These are phyloP conservation scores for Dufourea novaeangliae DNA, from an alignment of 1,140 invertebrate genomes.

Conservation along the genomic window DNA sequence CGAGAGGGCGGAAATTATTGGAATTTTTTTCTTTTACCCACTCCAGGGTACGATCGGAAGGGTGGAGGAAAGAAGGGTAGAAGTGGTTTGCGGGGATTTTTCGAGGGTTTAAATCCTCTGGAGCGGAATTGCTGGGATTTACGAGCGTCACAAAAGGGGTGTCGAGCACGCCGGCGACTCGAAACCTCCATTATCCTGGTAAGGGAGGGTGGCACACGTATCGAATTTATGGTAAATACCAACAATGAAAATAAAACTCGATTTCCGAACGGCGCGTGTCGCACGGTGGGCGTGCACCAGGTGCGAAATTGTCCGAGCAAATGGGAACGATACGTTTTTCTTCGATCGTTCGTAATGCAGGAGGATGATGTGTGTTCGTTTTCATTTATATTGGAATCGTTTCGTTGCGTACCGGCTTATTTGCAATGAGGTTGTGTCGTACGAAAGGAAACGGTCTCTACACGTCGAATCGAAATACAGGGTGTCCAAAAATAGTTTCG, in stretches of 20 bases:
- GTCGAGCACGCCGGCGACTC: neutral
- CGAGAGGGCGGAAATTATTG: neutral
- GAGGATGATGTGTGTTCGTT: too few species aligned
- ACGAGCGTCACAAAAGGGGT: neutral
- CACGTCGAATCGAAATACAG: too few species aligned
- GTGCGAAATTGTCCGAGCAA: conserved; percentile 16
- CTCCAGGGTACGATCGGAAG: neutral
- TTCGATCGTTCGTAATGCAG: neutral
- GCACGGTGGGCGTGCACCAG: conserved; percentile 2
- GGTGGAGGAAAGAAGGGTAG: neutral
- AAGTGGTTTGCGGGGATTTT: neutral
- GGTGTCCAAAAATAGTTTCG: too few species aligned
- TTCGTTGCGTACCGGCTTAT: too few species aligned
- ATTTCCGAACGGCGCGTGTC: conserved; percentile 9
- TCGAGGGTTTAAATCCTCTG: too few species aligned
- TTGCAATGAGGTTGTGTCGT: too few species aligned
- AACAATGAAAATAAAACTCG: conserved; percentile 32
- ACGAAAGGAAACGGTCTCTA: too few species aligned
- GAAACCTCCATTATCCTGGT: conserved; percentile 10
- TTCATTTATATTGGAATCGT: too few species aligned
- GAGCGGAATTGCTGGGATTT: neutral
- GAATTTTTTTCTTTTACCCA: neutral
- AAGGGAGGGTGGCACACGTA: too few species aligned
- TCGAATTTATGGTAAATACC: conserved; percentile 10
- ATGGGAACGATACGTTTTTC: conserved; percentile 32